Evolutionary conservation across 2,113 vertebrate genomes (phyloP).

Genomic region (Vicugna pacos): DNA sequence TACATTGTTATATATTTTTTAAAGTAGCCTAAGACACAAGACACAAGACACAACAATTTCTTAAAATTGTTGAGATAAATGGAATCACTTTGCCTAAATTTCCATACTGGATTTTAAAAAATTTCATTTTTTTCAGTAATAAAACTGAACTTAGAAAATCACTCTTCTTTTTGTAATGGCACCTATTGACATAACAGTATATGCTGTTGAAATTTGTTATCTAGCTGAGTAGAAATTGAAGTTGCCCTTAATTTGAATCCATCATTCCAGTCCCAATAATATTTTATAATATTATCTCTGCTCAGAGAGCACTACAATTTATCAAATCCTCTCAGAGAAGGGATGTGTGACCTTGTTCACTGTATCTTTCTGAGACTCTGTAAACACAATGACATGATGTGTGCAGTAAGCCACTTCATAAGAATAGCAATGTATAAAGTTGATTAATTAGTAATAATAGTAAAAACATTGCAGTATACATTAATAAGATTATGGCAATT

Average conservation of each 20-base stretch:
- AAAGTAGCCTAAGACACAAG: not conserved
- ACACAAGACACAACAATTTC: not conserved
- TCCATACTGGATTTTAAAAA: slow-evolving; percentile 4
- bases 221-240: slow-evolving; percentile 32
- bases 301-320: not conserved
- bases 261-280: not conserved
- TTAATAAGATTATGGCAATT: not conserved
- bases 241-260: slow-evolving; percentile 58
- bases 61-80: slow-evolving; percentile 43
- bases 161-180: not conserved
- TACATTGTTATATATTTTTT: not conserved
- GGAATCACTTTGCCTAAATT: slow-evolving; percentile 1
- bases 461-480: not conserved
- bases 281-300: slow-evolving; percentile 28
- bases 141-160: slow-evolving; percentile 48
- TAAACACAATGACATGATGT: not conserved
- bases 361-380: not conserved
- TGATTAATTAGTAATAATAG: not conserved
- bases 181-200: not conserved
- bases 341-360: not conserved
- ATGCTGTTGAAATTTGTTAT: slow-evolving; percentile 33
- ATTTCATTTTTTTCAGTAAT: not conserved
- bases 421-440: not conserved
- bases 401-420: not conserved
- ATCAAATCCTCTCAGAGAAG: not conserved